phyloP scores from a whole-genome alignment of 2,113 vertebrate genomes.

The Panurus biarmicus region DNA sequence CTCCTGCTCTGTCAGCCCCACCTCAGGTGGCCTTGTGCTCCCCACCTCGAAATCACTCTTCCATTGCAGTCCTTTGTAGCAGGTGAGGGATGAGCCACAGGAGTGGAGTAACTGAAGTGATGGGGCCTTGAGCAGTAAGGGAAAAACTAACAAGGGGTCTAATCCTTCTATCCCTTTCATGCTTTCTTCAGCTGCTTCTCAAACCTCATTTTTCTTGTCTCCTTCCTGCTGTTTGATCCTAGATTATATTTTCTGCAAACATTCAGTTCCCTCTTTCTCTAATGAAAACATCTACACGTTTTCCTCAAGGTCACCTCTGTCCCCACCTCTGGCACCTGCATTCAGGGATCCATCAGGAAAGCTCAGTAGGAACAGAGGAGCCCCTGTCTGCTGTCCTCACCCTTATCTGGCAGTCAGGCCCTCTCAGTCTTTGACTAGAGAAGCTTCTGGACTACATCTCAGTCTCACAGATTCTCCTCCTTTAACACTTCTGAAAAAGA shows the following conservation, averaged over 20 bases:
- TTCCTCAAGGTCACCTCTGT: background rate
- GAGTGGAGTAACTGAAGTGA: background rate
- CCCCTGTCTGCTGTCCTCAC: background rate
- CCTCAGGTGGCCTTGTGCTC: background rate
- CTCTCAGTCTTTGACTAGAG: background rate
- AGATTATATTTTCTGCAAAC: background rate
- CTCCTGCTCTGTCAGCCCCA: background rate
- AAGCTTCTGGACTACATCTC: background rate
- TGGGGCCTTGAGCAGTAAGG: background rate
- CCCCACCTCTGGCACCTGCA: background rate
- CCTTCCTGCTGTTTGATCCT: background rate
- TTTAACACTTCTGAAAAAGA: background rate
- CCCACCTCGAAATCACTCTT: background rate
- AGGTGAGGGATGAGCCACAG: background rate
- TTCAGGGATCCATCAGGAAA: background rate
- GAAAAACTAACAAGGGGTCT: background rate
- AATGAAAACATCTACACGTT: background rate
- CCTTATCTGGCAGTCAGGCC: background rate
- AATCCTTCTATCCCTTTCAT: background rate
- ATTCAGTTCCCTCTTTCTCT: background rate
- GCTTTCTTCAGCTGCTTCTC: background rate
- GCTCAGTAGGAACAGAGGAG: background rate
- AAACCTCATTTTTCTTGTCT: background rate
- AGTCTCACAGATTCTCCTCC: background rate
- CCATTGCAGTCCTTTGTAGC: background rate